phyloP scores from a whole-genome alignment of 2,797 vertebrate species.

The Epinephelus awoara region DNA sequence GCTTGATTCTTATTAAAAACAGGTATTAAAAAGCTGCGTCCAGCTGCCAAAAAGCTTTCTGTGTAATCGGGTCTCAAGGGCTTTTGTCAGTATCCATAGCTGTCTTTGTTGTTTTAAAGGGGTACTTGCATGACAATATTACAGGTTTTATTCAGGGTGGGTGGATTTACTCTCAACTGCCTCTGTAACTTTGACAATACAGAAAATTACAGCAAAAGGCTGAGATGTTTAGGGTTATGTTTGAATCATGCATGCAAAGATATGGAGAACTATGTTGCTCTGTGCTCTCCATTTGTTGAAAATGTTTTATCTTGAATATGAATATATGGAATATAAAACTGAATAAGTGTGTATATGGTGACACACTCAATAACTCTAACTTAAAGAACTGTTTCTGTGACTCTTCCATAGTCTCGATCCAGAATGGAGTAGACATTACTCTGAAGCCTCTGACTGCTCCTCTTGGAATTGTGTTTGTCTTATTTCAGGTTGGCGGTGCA shows the following conservation, averaged over 20 bases:
- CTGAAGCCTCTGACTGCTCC: not conserved
- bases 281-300: too few relatives aligned
- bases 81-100: too few relatives aligned
- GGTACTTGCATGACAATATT: not conserved
- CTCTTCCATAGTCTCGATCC: not conserved
- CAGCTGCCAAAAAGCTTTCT: too few relatives aligned
- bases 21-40: too few relatives aligned
- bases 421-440: not conserved
- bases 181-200: not conserved
- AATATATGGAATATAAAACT: too few relatives aligned
- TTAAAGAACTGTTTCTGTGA: not conserved
- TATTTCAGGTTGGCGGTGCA: constrained; percentile 93
- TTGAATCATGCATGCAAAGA: not conserved
- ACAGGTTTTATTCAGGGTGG: not conserved
- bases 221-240: not conserved
- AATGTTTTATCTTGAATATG: too few relatives aligned
- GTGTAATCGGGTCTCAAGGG: too few relatives aligned
- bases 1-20: too few relatives aligned
- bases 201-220: not conserved
- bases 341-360: not conserved
- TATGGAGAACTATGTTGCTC: too few relatives aligned
- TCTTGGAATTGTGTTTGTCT: not conserved
- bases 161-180: not conserved
- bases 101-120: not conserved
- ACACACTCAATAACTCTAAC: not conserved